phyloP scores from a whole-genome alignment of 2,888 invertebrate genomes.

The Harpagoxenus sublaevis region DNA sequence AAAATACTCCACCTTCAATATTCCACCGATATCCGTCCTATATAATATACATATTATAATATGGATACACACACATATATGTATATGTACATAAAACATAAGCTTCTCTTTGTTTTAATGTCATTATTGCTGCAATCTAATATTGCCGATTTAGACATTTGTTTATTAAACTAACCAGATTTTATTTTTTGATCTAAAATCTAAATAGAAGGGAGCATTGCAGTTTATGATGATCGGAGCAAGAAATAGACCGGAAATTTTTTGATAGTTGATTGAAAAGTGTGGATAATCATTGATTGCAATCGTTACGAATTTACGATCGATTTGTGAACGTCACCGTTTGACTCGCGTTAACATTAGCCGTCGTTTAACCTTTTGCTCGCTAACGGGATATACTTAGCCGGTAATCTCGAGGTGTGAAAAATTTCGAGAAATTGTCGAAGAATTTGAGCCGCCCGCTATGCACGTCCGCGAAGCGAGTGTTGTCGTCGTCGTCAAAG shows the following conservation, averaged over 20 bases:
- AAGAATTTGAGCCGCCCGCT: conserved; percentile 54
- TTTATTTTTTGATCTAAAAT: not conserved
- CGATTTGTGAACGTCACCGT: conserved; percentile 45
- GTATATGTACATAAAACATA: not conserved
- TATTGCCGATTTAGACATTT: not conserved
- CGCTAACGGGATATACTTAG: conserved; percentile 32
- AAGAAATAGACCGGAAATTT: not conserved
- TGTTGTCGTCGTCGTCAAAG: conserved; percentile 36
- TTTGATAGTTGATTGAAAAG: not conserved
- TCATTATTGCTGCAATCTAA: not conserved
- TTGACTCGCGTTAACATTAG: conserved; percentile 37
- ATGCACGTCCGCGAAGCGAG: conserved; percentile 41
- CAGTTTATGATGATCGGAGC: not conserved
- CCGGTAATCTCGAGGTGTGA: conserved; percentile 39
- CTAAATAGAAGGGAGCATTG: not conserved
- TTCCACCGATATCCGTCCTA: not conserved
- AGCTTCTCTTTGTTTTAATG: not conserved
- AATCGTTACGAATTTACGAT: conserved; percentile 33
- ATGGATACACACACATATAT: not conserved
- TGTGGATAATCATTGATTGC: conserved; percentile 31
- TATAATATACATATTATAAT: not conserved
- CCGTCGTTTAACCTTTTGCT: conserved; percentile 47
- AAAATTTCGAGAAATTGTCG: conserved; percentile 41
- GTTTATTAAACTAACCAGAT: not conserved
- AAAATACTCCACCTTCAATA: conserved; percentile 9